These are phyloP conservation scores for Monomorium pharaonis DNA, from an alignment of 1,140 invertebrate species.

Conservation along the genomic window DNA sequence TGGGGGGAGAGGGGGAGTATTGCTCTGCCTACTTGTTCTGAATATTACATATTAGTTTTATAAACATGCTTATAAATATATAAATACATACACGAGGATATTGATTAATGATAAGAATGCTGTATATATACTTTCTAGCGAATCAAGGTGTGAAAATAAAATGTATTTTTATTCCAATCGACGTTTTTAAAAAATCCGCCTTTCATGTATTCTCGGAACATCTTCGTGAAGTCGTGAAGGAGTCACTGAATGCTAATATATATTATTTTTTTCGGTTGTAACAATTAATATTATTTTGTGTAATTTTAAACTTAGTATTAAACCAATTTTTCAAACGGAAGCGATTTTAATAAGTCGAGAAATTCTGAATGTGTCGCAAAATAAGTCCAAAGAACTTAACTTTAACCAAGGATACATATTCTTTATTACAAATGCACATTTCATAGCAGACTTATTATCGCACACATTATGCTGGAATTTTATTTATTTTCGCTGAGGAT, in stretches of 20 bases:
- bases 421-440: constrained; percentile 55
- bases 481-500: constrained; percentile 60
- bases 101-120: constrained; percentile 80
- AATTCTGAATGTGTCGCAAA: background rate
- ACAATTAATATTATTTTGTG: constrained; percentile 33
- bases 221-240: background rate
- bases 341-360: background rate
- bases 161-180: constrained; percentile 85
- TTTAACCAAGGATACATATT: constrained; percentile 34
- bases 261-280: background rate
- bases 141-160: constrained; percentile 85
- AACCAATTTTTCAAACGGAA: background rate
- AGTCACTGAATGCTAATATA: background rate
- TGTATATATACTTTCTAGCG: constrained; percentile 85
- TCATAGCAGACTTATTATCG: constrained; percentile 33
- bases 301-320: background rate
- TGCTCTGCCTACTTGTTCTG: constrained; percentile 82
- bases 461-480: background rate
- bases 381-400: background rate
- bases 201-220: background rate
- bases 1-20: constrained; percentile 71
- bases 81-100: constrained; percentile 74
- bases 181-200: constrained; percentile 39
- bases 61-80: constrained; percentile 62
- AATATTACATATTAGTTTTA: constrained; percentile 77